Evolutionary conservation across 2,113 vertebrate genomes (phyloP).

Genomic region (Azemiops feae): DNA sequence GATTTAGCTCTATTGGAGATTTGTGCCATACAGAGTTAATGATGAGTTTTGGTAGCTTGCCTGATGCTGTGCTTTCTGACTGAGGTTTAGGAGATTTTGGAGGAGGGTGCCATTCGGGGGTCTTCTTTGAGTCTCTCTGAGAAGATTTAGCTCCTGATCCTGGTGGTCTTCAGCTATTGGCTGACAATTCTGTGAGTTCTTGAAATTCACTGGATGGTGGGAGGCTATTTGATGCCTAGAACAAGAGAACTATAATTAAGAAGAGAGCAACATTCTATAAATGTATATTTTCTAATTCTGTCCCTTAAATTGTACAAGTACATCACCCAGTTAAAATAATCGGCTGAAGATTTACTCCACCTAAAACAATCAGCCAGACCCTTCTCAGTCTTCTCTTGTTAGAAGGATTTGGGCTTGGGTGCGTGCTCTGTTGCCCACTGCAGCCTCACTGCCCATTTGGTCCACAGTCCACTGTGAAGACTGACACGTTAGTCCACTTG

Average conservation of each 20-base stretch:
- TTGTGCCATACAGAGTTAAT: fast-evolving
- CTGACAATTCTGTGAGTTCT: neutral
- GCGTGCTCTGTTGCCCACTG: neutral
- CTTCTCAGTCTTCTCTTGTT: neutral
- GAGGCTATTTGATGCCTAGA: neutral
- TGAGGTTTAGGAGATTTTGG: neutral
- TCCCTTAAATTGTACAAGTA: neutral
- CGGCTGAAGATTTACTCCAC: neutral
- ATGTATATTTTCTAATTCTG: neutral
- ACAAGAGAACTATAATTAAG: neutral
- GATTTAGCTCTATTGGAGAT: neutral
- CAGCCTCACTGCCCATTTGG: neutral
- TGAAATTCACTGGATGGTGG: neutral
- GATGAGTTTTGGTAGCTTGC: neutral
- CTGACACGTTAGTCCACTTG: neutral
- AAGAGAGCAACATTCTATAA: neutral
- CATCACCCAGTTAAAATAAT: neutral
- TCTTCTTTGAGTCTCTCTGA: neutral
- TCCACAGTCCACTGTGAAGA: neutral
- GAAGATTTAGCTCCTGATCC: neutral
- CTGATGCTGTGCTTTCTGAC: neutral
- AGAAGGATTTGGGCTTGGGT: neutral
- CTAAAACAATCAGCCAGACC: neutral
- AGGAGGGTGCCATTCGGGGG: neutral
- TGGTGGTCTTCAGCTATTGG: neutral